A percentile compares a stretch with the other conserved stretches of the same genome.
Conservation (phyloP, 2,797 vertebrate species). For the Sebastes vulpes region DNA sequence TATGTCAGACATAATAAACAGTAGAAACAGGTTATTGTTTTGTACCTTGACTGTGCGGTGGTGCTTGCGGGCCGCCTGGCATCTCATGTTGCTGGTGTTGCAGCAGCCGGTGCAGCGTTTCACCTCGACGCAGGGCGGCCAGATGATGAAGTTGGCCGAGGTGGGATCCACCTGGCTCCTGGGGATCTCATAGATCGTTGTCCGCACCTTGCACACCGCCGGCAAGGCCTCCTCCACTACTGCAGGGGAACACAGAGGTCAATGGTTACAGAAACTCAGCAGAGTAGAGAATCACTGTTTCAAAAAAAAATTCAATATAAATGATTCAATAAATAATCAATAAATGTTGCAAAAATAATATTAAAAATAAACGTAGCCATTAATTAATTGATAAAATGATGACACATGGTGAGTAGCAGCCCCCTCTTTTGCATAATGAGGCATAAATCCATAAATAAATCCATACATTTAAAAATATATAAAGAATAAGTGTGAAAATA, state of each 20-base stretch:
- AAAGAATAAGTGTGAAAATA: too few species aligned
- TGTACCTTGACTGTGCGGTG: slow-evolving; percentile 94
- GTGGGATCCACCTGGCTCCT: slow-evolving; percentile 95
- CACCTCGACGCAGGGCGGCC: slow-evolving; percentile 97
- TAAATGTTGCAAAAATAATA: too few species aligned
- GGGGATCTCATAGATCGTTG: slow-evolving; percentile 95
- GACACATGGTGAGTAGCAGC: too few species aligned
- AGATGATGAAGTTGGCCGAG: slow-evolving; percentile 96
- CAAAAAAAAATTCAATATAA: too few species aligned
- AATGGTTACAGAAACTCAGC: neutral
- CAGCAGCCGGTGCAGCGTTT: slow-evolving; percentile 96
- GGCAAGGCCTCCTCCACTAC: slow-evolving; percentile 93
- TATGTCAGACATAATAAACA: too few species aligned
- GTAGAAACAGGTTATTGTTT: too few species aligned
- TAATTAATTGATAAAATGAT: too few species aligned
- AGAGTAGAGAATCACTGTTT: neutral
- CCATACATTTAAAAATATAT: too few species aligned
- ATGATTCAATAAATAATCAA: too few species aligned
- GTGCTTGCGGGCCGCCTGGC: slow-evolving; percentile 90
- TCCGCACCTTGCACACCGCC: slow-evolving; percentile 92
- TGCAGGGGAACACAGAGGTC: slow-evolving; percentile 4
- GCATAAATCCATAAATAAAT: too few species aligned
- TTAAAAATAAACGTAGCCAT: too few species aligned
- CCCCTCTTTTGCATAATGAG: too few species aligned
- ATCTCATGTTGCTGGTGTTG: slow-evolving; percentile 94